Evolutionary conservation across 2,797 vertebrate species (phyloP).

Genomic region (Podarcis lilfordi): DNA sequence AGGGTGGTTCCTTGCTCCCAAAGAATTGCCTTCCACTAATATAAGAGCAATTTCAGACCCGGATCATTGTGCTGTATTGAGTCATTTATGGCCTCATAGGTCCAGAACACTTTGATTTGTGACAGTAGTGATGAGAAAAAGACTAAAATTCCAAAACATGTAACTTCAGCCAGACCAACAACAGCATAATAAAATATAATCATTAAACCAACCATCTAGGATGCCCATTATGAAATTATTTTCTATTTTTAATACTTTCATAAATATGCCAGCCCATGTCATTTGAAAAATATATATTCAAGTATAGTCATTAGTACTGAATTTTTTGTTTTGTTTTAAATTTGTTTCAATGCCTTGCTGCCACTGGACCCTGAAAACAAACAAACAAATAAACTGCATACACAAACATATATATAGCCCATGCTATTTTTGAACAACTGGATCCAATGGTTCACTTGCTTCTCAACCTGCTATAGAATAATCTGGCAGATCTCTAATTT

Average conservation of each 20-base stretch:
- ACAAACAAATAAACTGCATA: conserved; percentile 2
- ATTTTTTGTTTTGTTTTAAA: conserved; percentile 37
- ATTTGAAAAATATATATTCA: conserved; percentile 31
- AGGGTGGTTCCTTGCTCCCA: not conserved
- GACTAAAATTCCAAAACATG: not conserved
- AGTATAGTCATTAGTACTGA: conserved; percentile 47
- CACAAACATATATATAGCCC: conserved; percentile 50
- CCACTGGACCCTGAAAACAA: conserved; percentile 57
- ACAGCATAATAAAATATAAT: conserved; percentile 12
- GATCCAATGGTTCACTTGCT: conserved; percentile 73
- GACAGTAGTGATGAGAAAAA: not conserved
- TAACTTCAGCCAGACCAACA: not conserved
- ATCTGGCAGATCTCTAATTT: conserved; percentile 71
- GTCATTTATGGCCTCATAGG: not conserved
- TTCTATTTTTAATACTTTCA: conserved; percentile 32
- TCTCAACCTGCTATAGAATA: conserved; percentile 70
- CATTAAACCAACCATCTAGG: conserved; percentile 16
- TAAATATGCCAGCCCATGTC: conserved; percentile 52
- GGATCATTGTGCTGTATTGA: not conserved
- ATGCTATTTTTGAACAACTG: conserved; percentile 67
- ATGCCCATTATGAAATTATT: conserved; percentile 45
- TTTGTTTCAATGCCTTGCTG: conserved; percentile 59
- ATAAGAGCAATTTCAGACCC: too few relatives aligned
- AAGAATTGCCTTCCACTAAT: not conserved
- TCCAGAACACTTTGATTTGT: not conserved